Percentiles rank a stretch among this genome's conserved stretches.
Conservation (phyloP, 2,888 invertebrate species). For the Argyresthia albistria region DNA sequence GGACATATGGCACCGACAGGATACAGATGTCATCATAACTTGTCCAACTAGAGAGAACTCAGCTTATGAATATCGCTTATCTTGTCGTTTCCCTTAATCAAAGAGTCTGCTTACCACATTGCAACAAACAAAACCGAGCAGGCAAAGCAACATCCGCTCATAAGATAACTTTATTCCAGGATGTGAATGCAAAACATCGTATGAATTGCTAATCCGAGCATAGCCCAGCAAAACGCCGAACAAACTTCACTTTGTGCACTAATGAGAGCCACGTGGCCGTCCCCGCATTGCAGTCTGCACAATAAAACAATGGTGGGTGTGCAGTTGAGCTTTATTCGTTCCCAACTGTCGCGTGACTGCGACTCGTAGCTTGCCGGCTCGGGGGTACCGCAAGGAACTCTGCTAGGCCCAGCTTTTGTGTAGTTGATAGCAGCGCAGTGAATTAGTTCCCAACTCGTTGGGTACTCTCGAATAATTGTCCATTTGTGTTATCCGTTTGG, state of each 20-base stretch:
- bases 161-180: slow-evolving; percentile 1
- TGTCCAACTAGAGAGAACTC: too few species aligned
- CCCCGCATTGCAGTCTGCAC: slow-evolving; percentile 69
- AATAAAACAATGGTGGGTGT: slow-evolving; percentile 63
- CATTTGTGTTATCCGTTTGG: slow-evolving; percentile 1
- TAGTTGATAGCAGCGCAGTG: slow-evolving; percentile 22
- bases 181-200: slow-evolving; percentile 48
- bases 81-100: too few species aligned
- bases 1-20: slow-evolving; percentile 42
- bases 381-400: slow-evolving; percentile 41
- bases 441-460: slow-evolving; percentile 24
- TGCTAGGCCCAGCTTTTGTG: slow-evolving; percentile 39
- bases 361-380: slow-evolving; percentile 28
- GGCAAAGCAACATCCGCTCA: slow-evolving; percentile 10
- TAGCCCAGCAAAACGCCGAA: slow-evolving; percentile 64
- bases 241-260: slow-evolving; percentile 67
- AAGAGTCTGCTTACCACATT: neutral
- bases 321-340: slow-evolving; percentile 58
- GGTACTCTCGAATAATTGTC: slow-evolving; percentile 11
- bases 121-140: neutral
- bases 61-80: too few species aligned
- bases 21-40: slow-evolving; percentile 20
- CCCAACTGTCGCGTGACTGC: slow-evolving; percentile 59
- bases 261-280: slow-evolving; percentile 70
- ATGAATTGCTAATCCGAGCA: slow-evolving; percentile 57